Percentiles rank a stretch among this genome's conserved stretches.
These are phyloP conservation scores for Tetranychus piercei DNA, from an alignment of 2,888 invertebrate species.

Conservation along the genomic window DNA sequence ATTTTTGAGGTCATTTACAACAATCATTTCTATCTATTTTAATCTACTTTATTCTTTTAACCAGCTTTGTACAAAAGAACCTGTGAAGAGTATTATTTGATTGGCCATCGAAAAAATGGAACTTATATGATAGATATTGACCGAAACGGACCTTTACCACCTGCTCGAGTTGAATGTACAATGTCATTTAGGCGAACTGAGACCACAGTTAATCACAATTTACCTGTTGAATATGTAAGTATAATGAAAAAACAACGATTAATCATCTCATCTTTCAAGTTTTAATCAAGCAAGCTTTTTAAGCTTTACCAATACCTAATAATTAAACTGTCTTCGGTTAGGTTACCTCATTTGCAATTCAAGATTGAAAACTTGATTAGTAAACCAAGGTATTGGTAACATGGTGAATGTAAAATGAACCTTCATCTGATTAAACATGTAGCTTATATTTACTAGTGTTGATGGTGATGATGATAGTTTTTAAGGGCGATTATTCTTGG, in stretches of 20 bases:
- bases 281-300: background rate
- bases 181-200: slow-evolving; percentile 67
- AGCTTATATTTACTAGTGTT: no score
- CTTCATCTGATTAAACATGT: no score
- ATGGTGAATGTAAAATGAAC: no score
- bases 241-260: background rate
- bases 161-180: slow-evolving; percentile 75
- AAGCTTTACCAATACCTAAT: background rate
- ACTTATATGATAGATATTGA: slow-evolving; percentile 84
- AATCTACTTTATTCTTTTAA: slow-evolving; percentile 23
- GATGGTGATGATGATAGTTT: no score
- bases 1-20: background rate
- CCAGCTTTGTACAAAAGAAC: slow-evolving; percentile 67
- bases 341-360: no score
- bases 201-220: slow-evolving; percentile 70
- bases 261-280: slow-evolving; percentile 25
- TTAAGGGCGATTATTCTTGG: no score
- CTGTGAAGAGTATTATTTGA: slow-evolving; percentile 70
- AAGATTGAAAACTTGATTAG: no score
- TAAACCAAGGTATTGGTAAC: no score
- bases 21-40: background rate
- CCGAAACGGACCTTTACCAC: slow-evolving; percentile 75
- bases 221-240: slow-evolving; percentile 61
- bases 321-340: no score
- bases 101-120: slow-evolving; percentile 72